Conservation (phyloP, 2,113 vertebrate species). For the Beaufortia kweichowensis region DNA sequence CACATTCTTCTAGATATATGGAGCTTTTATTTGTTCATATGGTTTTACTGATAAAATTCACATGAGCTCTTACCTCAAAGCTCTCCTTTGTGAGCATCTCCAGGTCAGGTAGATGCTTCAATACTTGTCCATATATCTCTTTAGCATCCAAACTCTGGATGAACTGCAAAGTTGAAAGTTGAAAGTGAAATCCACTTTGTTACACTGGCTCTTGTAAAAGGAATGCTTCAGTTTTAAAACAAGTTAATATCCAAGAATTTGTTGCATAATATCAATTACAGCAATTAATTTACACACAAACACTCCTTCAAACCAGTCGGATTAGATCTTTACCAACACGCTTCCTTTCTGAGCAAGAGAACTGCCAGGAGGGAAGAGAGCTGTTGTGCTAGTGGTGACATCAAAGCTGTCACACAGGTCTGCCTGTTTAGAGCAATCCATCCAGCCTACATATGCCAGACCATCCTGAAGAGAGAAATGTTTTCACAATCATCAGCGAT, state of each 20-base stretch:
- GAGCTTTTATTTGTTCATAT: background rate
- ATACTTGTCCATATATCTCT: constrained; percentile 89
- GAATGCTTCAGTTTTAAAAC: background rate
- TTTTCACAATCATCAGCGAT: too few relatives aligned
- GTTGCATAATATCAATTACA: too few relatives aligned
- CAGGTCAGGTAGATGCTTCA: constrained; percentile 86
- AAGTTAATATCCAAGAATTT: too few relatives aligned
- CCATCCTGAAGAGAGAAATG: constrained; percentile 78
- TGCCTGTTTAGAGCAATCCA: constrained; percentile 85
- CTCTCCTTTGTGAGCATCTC: constrained; percentile 78
- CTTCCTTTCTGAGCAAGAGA: constrained; percentile 80
- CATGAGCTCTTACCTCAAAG: constrained; percentile 78
- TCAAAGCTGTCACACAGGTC: constrained; percentile 89
- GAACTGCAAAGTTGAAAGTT: constrained; percentile 75
- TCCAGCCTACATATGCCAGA: constrained; percentile 92
- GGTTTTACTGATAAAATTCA: background rate
- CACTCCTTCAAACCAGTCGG: too few relatives aligned
- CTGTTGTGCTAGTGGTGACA: constrained; percentile 82
- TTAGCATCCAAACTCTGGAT: constrained; percentile 87
- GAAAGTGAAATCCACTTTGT: constrained; percentile 16
- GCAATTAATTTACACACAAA: too few relatives aligned
- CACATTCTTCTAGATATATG: background rate
- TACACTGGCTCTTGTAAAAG: background rate
- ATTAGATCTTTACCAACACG: constrained; percentile 78
- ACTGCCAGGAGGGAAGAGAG: constrained; percentile 90